These are phyloP conservation scores for Glaucopsyche alexis DNA, from an alignment of 2,888 invertebrate species.

Conservation along the genomic window DNA sequence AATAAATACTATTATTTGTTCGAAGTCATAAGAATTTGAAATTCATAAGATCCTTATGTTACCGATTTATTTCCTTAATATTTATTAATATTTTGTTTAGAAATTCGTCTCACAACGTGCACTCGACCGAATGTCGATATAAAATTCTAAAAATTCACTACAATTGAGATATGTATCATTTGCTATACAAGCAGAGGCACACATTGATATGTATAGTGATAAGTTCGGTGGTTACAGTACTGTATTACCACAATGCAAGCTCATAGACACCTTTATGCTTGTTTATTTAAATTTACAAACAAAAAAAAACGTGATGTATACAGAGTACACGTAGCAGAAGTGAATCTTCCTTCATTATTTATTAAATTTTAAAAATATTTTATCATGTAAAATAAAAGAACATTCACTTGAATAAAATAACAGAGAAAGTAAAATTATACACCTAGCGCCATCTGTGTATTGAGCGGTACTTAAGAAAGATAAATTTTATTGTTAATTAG, in stretches of 20 bases:
- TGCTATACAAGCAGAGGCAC: slow-evolving; percentile 78
- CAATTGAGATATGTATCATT: slow-evolving; percentile 72
- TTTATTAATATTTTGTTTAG: slow-evolving; percentile 68
- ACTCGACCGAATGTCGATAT: slow-evolving; percentile 60
- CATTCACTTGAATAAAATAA: no score
- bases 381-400: no score
- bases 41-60: slow-evolving; percentile 76
- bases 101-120: slow-evolving; percentile 71
- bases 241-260: slow-evolving; percentile 15
- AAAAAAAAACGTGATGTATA: no score
- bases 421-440: no score
- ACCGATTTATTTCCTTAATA: slow-evolving; percentile 68
- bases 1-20: slow-evolving; percentile 69
- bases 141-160: slow-evolving; percentile 72
- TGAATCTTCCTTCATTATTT: no score
- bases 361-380: no score
- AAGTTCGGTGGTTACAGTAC: slow-evolving; percentile 31
- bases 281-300: no score
- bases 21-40: slow-evolving; percentile 77
- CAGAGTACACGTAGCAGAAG: no score
- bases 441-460: no score
- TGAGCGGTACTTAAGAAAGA: no score
- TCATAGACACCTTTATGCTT: not conserved
- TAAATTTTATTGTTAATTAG: no score
- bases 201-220: slow-evolving; percentile 77